Evolutionary conservation across 2,113 vertebrate species (phyloP), one percentile per base, ranked within the genome.

Genomic region (Peromyscus polionotus): DNA sequence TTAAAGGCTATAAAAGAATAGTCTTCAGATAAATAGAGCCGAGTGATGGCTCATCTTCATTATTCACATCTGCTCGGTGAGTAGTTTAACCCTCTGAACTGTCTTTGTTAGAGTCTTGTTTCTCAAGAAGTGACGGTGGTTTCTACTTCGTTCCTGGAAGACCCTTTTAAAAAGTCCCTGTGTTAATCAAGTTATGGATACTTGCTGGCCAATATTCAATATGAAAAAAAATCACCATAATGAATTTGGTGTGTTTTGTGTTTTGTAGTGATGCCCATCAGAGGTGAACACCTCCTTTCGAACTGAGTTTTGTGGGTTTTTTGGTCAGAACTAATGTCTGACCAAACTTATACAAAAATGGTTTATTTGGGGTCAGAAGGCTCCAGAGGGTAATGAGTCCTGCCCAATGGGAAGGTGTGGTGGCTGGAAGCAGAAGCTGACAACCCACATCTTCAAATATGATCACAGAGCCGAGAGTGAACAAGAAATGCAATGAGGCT

Each of bases 61-160:
- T 65, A 48, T 67, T 88, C 83, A 70, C 5, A 36, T 22, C 67
- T 45, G 31, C 79, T 61, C n/a, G 17, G 45, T 70, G 26, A 77
- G 45, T 17, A 45, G 33, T 83, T 68, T 75, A 95, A 77, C n/a
- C 31, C 31, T 42, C 19, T 31, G 80, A 39, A 26, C 48, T 20
- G 28, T 57, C 31, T 80, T 68, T 75, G 79, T 73, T 54, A 28
- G 31, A 61, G 77, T 33, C 89, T 16, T 51, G 22, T n/a, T 94
- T 87, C 77, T 92, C 51, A 28, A 14, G 45, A 42, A 63, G 11
- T 59, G 51, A 14, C 39, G 48, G 6, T 16, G 16, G 36, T 61
- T 81, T 86, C 85, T 92, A 83, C 31, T 92, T 86, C 88, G 20
- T 80, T 80, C 67, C 73, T 83, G 61, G 85, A 87, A 48, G 42